Percentiles rank a stretch among this genome's conserved stretches.
These are phyloP conservation scores for Ecliptopera silaceata DNA, from an alignment of 2,888 invertebrate genomes.

Conservation along the genomic window DNA sequence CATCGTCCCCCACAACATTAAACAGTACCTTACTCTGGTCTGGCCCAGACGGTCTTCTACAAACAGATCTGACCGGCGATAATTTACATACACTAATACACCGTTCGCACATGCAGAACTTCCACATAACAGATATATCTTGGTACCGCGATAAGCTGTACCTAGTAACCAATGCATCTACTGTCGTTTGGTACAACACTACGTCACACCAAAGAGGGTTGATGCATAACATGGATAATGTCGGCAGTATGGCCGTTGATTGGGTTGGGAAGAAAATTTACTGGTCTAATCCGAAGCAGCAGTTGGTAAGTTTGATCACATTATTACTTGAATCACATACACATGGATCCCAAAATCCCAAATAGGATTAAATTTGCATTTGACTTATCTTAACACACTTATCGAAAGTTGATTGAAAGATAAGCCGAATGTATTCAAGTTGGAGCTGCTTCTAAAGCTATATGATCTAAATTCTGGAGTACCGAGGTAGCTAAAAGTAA, in stretches of 20 bases:
- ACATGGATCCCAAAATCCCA: no score
- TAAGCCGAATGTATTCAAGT: no score
- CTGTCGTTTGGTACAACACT: constrained; percentile 88
- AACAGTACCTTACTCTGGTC: constrained; percentile 89
- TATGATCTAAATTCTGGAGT: no score
- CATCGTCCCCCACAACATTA: constrained; percentile 77
- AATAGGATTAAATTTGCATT: no score
- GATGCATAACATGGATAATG: constrained; percentile 86
- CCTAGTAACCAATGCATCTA: constrained; percentile 88
- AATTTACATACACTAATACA: constrained; percentile 87
- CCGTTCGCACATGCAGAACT: constrained; percentile 81
- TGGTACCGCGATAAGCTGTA: constrained; percentile 90
- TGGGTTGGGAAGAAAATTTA: constrained; percentile 95
- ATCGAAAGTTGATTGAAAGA: no score
- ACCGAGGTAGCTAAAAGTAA: no score
- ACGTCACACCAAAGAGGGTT: constrained; percentile 82
- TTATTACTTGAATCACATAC: not conserved
- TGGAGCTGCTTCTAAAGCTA: no score
- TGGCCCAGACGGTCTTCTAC: constrained; percentile 88
- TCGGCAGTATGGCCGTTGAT: constrained; percentile 92
- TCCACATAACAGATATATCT: constrained; percentile 87
- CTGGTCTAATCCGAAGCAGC: constrained; percentile 94
- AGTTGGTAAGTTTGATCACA: constrained; percentile 84
- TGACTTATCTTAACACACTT: no score
- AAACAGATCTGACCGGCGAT: constrained; percentile 92